Percentiles rank a stretch among this genome's conserved stretches.
Conservation (phyloP, 2,888 invertebrate genomes). For the Xanthostigma xanthostigma region DNA sequence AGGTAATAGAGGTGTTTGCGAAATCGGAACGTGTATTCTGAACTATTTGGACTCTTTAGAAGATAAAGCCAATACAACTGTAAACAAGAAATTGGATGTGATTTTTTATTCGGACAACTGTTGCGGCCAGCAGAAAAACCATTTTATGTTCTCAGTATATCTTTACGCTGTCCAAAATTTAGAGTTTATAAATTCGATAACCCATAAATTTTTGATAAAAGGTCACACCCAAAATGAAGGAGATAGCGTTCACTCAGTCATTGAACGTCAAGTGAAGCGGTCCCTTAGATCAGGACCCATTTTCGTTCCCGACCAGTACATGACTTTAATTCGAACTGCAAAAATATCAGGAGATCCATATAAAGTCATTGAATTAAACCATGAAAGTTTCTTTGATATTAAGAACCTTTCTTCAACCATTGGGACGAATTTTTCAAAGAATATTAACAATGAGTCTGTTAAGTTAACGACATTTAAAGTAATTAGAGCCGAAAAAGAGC, state of each 20-base stretch:
- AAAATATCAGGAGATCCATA: slow-evolving; percentile 7
- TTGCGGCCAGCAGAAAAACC: slow-evolving; percentile 12
- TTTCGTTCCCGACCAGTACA: slow-evolving; percentile 18
- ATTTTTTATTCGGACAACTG: slow-evolving; percentile 21
- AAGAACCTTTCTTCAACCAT: too few species aligned
- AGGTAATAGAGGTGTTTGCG: slow-evolving; percentile 9
- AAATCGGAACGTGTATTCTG: slow-evolving; percentile 10
- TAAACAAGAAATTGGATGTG: slow-evolving; percentile 9
- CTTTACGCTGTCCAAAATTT: slow-evolving; percentile 8
- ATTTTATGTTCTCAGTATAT: slow-evolving; percentile 10
- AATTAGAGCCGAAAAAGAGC: too few species aligned
- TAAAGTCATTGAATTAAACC: slow-evolving; percentile 6
- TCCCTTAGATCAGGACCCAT: slow-evolving; percentile 16
- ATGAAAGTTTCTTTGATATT: slow-evolving; percentile 5
- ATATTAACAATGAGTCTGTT: too few species aligned
- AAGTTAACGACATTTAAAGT: too few species aligned
- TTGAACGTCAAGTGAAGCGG: slow-evolving; percentile 13
- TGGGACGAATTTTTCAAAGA: too few species aligned
- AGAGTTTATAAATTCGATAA: slow-evolving; percentile 10
- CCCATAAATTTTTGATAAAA: slow-evolving; percentile 18
- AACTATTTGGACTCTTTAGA: slow-evolving; percentile 5
- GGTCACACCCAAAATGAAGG: slow-evolving; percentile 19
- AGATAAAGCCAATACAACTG: slow-evolving; percentile 4
- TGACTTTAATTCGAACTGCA: slow-evolving; percentile 15
- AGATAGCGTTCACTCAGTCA: slow-evolving; percentile 14